A percentile compares a stretch with the other conserved stretches of the same genome.
Conservation (phyloP, 2,888 invertebrate genomes). For the Cheilosia vulpina region DNA sequence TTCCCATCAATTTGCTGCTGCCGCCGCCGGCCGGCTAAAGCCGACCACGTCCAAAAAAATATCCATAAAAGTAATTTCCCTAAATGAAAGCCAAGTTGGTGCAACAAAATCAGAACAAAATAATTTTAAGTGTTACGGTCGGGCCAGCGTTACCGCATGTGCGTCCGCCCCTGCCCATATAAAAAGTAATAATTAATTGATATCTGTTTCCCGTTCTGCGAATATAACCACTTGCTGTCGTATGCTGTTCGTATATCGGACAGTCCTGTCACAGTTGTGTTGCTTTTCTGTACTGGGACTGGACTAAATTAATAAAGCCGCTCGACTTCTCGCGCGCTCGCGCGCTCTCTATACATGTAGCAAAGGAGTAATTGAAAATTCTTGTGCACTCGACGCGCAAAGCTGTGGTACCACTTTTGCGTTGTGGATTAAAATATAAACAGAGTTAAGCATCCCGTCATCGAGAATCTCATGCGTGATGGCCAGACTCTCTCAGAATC, state of each 20-base stretch:
- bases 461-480: constrained; percentile 44
- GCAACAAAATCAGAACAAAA: constrained; percentile 59
- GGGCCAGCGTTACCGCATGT: not conserved
- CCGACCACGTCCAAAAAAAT: constrained; percentile 9
- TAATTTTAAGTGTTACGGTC: constrained; percentile 44
- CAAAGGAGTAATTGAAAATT: constrained; percentile 56
- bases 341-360: constrained; percentile 14
- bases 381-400: constrained; percentile 18
- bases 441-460: constrained; percentile 60
- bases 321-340: constrained; percentile 39
- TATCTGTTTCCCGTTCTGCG: constrained; percentile 66
- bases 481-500: constrained; percentile 4
- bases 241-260: constrained; percentile 14
- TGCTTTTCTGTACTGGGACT: constrained; percentile 3
- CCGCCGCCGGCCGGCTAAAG: not conserved
- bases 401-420: constrained; percentile 58
- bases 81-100: constrained; percentile 48
- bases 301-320: constrained; percentile 68
- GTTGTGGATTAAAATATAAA: constrained; percentile 51
- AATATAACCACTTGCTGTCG: constrained; percentile 36
- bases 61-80: constrained; percentile 20
- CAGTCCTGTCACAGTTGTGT: constrained; percentile 55
- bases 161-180: constrained; percentile 46
- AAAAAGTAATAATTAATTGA: constrained; percentile 70
- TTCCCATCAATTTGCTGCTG: constrained; percentile 34